Evolutionary conservation across 2,888 invertebrate genomes (phyloP).

Genomic region (Ecdyonurus torrentis): DNA sequence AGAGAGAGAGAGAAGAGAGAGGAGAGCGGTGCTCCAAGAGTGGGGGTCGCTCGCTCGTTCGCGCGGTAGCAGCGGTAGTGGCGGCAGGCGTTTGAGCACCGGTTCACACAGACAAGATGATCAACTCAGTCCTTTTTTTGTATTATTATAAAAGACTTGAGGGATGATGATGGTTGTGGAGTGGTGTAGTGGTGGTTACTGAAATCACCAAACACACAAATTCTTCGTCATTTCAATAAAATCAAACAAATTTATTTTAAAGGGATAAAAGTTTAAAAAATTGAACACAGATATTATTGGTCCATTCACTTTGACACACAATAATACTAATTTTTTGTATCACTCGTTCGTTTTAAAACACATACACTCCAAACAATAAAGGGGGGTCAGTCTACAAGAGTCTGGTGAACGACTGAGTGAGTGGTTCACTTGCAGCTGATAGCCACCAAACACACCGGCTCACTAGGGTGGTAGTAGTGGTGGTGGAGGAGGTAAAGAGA

Average conservation of each 20-base stretch:
- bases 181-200: background rate
- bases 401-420: background rate
- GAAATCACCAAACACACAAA: background rate
- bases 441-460: too few species aligned
- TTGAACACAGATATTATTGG: too few species aligned
- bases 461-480: background rate
- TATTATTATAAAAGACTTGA: background rate
- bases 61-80: conserved; percentile 7
- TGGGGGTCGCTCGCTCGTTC: conserved; percentile 19
- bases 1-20: conserved; percentile 13
- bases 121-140: too few species aligned
- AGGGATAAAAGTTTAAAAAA: too few species aligned
- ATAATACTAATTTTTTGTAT: too few species aligned
- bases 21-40: conserved; percentile 10
- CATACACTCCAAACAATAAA: too few species aligned
- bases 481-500: background rate
- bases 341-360: too few species aligned
- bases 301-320: too few species aligned
- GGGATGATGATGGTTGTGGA: background rate
- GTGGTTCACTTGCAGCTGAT: background rate
- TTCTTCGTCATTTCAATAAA: background rate
- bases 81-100: conserved; percentile 2
- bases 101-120: conserved; percentile 4
- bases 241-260: too few species aligned
- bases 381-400: too few species aligned